Conservation (phyloP, 2,888 invertebrate species). For the Tenthredo amoena region DNA sequence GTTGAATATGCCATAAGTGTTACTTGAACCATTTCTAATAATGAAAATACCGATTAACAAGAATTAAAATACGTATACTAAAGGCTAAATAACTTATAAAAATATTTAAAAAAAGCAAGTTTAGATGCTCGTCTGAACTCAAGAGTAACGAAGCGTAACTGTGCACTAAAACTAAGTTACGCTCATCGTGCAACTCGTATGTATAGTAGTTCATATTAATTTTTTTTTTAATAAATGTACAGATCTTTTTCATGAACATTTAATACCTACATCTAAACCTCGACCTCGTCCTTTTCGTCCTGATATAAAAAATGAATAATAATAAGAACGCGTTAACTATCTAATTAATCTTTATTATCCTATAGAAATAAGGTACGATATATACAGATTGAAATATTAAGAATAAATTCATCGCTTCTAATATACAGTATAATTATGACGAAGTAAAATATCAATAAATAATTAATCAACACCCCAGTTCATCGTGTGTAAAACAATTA, state of each 20-base stretch:
- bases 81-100: slow-evolving; percentile 30
- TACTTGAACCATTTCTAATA: slow-evolving; percentile 13
- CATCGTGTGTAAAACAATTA: not conserved
- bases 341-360: slow-evolving; percentile 24
- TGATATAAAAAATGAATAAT: not conserved
- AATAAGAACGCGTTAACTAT: not conserved
- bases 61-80: not conserved
- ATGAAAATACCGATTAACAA: slow-evolving; percentile 22
- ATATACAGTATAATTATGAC: slow-evolving; percentile 6
- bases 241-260: slow-evolving; percentile 65
- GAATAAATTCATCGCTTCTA: not conserved
- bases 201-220: slow-evolving; percentile 62
- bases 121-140: not conserved
- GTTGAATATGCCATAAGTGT: slow-evolving; percentile 46
- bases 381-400: slow-evolving; percentile 8
- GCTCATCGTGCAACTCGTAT: not conserved
- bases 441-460: slow-evolving; percentile 12
- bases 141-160: slow-evolving; percentile 57
- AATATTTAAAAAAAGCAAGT: not conserved
- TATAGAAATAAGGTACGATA: not conserved
- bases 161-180: slow-evolving; percentile 59
- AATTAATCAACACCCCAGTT: not conserved
- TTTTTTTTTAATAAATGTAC: slow-evolving; percentile 76
- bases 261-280: not conserved
- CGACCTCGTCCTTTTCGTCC: not conserved